These are phyloP conservation scores for Xanthostigma xanthostigma DNA, from an alignment of 2,888 invertebrate genomes.

Conservation along the genomic window DNA sequence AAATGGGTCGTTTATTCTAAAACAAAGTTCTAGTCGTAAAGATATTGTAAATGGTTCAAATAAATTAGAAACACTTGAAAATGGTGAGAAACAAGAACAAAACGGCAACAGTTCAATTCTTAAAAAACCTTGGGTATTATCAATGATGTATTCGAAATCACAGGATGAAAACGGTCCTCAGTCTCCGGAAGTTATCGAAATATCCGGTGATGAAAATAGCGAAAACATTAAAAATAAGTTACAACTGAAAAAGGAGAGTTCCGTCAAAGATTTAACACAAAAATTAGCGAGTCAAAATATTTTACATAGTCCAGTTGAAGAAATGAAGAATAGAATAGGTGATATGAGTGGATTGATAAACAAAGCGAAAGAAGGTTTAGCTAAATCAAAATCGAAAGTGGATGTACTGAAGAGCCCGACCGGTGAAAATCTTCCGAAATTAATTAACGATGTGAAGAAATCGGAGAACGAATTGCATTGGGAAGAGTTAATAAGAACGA, in stretches of 20 bases:
- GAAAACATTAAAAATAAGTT: conserved; percentile 36
- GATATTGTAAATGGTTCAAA: no score
- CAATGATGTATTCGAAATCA: conserved; percentile 17
- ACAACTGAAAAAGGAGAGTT: conserved; percentile 65
- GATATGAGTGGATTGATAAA: conserved; percentile 83
- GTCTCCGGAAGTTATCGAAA: conserved; percentile 36
- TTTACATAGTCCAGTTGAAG: conserved; percentile 35
- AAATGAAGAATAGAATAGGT: conserved; percentile 53
- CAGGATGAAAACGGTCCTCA: conserved; percentile 15
- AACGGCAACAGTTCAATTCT: conserved; percentile 26
- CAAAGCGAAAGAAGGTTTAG: conserved; percentile 84
- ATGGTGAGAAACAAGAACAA: conserved; percentile 33
- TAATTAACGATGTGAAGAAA: conserved; percentile 54
- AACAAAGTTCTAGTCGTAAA: conserved; percentile 29
- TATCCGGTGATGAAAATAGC: conserved; percentile 34
- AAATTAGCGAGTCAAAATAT: conserved; percentile 60
- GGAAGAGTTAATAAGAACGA: conserved; percentile 74
- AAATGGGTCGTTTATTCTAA: conserved; percentile 39
- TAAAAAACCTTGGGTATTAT: conserved; percentile 20
- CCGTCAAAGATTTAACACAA: conserved; percentile 78
- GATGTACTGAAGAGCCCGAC: conserved; percentile 60
- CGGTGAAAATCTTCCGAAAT: conserved; percentile 46
- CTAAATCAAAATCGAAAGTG: conserved; percentile 71
- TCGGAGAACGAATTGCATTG: conserved; percentile 91
- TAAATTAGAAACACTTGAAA: conserved; percentile 36